Base-by-base conservation (phyloP, 2,113 vertebrate genomes). In the Chauna torquata region DNA sequence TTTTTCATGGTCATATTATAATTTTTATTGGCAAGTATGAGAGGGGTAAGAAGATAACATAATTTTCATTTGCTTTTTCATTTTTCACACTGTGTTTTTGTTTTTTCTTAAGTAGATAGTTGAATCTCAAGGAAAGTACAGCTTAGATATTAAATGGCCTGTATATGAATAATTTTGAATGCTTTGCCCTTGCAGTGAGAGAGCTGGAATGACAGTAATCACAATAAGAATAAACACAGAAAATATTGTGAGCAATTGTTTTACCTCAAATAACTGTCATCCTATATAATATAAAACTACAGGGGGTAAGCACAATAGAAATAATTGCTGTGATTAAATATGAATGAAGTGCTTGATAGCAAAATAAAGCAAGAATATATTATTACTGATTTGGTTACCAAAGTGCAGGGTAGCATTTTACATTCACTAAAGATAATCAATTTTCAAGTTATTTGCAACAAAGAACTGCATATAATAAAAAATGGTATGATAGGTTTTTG, bases 261-360 rank as follows among this genome's bases (percentile, higher is more conserved):
- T 92, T 92, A 94, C 50, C 61, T 94, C 90, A 95, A 72, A 58
- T 92, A 90, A 78, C 88, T 97, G 90, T 95, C 82, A 64, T 86
- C 90, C 38, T 75, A 0, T 77, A 55, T 91, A 81, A 91, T 62
- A 57, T 57, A 58, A 92, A 88, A 95, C 95, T 89, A 71, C 69
- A 59, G 50, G 25, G 65, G 19, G 40, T 90, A 86, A 69, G 34
- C 76, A 81, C 50, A 93, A 59, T 81, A 92, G 71, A 92, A 95
- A 57, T 96, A 91, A 93, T 95, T 78, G 69, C 52, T 84, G n/a
- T 93, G 55, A 93, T 88, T 95, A 86, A 92, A 84, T 83, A 75
- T 7, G 68, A 94, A 75, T 61, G 27, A 64, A 85, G 42, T 74
- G 8, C 62, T 90, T 90, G 44, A 85, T 58, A 95, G 59, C 52